Evolutionary conservation across 2,113 vertebrate genomes (phyloP), one percentile per base, ranked within the genome.

Genomic region (Austrofundulus limnaeus): DNA sequence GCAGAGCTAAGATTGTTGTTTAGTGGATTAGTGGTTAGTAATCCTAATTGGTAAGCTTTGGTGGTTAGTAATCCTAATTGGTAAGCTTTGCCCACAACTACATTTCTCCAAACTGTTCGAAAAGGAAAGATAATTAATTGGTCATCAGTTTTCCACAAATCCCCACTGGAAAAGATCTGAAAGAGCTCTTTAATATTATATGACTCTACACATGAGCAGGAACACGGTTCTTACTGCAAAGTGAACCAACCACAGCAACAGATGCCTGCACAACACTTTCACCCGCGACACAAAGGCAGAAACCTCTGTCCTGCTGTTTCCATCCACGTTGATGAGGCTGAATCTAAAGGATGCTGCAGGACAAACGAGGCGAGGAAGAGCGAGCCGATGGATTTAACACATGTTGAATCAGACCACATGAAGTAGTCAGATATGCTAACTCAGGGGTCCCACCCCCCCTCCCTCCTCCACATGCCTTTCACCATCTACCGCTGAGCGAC

Each of bases 351-450:
- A 70, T 48, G 63, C 46, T 72, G 67, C 1, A 43, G 38, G 70
- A 86, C 78, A 78, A 70, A n/a, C n/a, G n/a, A n/a, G n/a, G n/a
- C n/a, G n/a, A 78, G 47, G 42, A 50, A 37, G 62, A 47, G 41
- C 8, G 47, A 72, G 66, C 47, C 24, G 60, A 85, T 87, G 84
- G 53, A 67, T 89, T 86, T 82, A 82, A 73, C 89, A 91, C 82
- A 88, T 89, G 87, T 59, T 68, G 76, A 71, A 78, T 78, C 49
- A 78, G 62, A 81, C 65, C 61, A 53, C 85, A 78, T 83, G 70
- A 85, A 85, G 80, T n/a, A 74, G 78, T 65, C 34, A 56, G 64
- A 90, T 54, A 37, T 37, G 80, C 70, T 49, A 85, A 81, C 81
- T 39, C 83, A 55, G 57, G 80, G 88, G 78, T 84, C 72, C 83